These are phyloP conservation scores for Axinella damicornis DNA, from an alignment of 37 sponge, comb jelly and placozoan genomes.

Conservation along the genomic window DNA sequence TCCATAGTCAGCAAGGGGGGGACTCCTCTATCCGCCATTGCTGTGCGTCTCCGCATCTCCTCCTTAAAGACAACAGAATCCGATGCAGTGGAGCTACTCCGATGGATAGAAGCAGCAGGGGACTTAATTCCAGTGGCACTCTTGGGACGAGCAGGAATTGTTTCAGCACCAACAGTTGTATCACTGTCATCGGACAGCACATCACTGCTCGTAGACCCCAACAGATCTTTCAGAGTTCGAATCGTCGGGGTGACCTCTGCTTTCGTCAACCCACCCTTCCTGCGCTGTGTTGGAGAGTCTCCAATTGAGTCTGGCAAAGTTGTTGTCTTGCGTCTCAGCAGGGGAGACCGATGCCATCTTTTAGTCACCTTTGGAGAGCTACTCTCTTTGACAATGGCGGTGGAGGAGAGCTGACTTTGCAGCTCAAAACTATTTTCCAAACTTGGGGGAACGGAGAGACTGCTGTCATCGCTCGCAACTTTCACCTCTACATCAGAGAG, in stretches of 20 bases:
- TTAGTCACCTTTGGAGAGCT: slow-evolving; percentile 4
- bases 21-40: neutral
- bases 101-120: neutral
- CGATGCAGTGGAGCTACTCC: slow-evolving; percentile 1
- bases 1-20: neutral
- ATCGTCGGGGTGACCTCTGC: slow-evolving; percentile 40
- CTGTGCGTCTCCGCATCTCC: neutral
- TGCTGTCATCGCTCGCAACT: slow-evolving; percentile 16
- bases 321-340: neutral
- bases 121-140: neutral
- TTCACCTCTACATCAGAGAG: slow-evolving; percentile 74
- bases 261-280: slow-evolving; percentile 29
- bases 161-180: neutral
- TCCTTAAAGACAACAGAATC: slow-evolving; percentile 19
- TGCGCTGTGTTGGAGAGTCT: neutral
- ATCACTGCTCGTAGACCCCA: neutral
- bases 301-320: neutral
- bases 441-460: neutral
- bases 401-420: neutral
- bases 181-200: neutral
- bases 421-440: neutral
- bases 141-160: neutral
- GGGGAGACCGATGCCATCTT: neutral
- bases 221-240: neutral
- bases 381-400: neutral